phyloP scores from a whole-genome alignment of 2,888 invertebrate species.

The Caenorhabditis becei region DNA sequence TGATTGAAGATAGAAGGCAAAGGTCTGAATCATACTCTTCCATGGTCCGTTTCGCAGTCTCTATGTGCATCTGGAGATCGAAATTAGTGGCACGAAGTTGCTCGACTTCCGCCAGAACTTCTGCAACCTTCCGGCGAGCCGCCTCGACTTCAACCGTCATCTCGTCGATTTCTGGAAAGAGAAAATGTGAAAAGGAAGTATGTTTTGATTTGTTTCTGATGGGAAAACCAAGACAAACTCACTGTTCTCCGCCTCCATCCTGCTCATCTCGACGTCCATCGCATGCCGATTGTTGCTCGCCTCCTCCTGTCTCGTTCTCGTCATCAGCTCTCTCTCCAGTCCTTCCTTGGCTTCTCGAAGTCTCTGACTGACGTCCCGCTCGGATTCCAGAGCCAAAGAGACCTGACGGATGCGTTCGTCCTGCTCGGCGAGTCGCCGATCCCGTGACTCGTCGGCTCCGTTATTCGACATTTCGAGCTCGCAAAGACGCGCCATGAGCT shows the following conservation, averaged over 20 bases:
- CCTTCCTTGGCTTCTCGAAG: constrained; percentile 40
- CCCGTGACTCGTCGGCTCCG: constrained; percentile 34
- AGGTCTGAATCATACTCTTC: constrained; percentile 37
- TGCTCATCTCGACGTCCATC: constrained; percentile 36
- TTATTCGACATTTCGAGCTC: constrained; percentile 64
- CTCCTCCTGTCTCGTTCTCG: constrained; percentile 33
- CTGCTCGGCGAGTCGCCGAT: constrained; percentile 35
- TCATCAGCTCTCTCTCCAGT: constrained; percentile 36
- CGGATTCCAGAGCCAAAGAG: constrained; percentile 40
- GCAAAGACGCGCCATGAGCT: constrained; percentile 70
- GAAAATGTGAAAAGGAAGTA: background rate
- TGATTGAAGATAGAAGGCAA: background rate
- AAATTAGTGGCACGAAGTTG: constrained; percentile 66
- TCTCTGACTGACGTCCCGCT: constrained; percentile 43
- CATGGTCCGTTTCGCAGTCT: constrained; percentile 45
- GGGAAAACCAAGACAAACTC: too few species aligned
- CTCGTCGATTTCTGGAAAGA: constrained; percentile 33
- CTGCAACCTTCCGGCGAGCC: constrained; percentile 40
- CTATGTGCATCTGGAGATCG: constrained; percentile 63
- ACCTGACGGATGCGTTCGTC: constrained; percentile 37
- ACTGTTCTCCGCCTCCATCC: constrained; percentile 51
- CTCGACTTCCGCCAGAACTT: constrained; percentile 50
- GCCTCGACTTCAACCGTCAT: constrained; percentile 59
- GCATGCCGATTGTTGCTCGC: constrained; percentile 3
- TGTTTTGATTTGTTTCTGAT: too few species aligned